phyloP scores from a whole-genome alignment of 1,140 invertebrate species.

The Dufourea novaeangliae region DNA sequence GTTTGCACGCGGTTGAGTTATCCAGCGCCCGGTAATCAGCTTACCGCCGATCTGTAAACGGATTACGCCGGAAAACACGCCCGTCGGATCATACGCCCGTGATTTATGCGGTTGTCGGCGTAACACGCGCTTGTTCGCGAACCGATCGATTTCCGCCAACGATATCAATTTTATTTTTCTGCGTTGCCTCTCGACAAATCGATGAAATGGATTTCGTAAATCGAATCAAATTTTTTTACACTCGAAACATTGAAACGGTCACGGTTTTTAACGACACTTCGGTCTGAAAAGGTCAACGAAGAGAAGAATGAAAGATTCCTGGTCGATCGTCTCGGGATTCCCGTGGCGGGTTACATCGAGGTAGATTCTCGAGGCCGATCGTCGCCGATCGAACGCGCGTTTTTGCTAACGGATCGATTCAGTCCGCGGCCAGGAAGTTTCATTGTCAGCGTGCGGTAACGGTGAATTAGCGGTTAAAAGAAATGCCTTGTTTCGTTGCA shows the following conservation, averaged over 20 bases:
- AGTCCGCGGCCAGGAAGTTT: neutral
- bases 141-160: no score
- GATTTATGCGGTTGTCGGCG: neutral
- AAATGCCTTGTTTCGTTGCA: constrained; percentile 56
- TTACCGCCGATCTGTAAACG: constrained; percentile 37
- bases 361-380: constrained; percentile 5
- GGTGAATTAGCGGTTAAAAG: constrained; percentile 58
- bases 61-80: constrained; percentile 13
- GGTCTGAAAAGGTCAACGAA: neutral
- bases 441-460: constrained; percentile 47
- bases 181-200: no score
- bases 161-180: no score
- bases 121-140: neutral
- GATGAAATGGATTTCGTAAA: no score
- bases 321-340: constrained; percentile 6
- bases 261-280: no score
- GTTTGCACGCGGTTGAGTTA: neutral
- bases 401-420: constrained; percentile 1
- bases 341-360: neutral
- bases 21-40: constrained; percentile 7
- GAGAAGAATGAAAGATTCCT: neutral
- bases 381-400: constrained; percentile 25
- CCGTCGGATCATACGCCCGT: neutral
- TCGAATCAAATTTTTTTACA: no score
- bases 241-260: no score